Percentiles rank a stretch among this genome's conserved stretches.
Conservation (phyloP, 2,113 vertebrate genomes). For the Muntiacus muntjak region DNA sequence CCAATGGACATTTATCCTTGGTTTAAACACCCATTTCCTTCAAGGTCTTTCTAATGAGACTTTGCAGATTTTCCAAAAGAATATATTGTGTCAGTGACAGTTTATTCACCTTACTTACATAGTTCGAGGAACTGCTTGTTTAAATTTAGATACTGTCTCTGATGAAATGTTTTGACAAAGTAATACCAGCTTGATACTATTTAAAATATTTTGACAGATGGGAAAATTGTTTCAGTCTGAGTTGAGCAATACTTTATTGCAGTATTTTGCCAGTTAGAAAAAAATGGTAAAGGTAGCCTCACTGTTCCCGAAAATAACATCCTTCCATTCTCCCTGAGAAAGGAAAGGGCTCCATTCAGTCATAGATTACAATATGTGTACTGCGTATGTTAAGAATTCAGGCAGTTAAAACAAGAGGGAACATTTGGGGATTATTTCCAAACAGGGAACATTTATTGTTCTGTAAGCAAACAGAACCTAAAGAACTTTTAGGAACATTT, state of each 20-base stretch:
- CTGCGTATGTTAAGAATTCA: conserved; percentile 15
- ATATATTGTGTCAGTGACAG: conserved; percentile 70
- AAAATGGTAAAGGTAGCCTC: conserved; percentile 64
- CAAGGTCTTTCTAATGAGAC: conserved; percentile 50
- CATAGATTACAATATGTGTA: conserved; percentile 53
- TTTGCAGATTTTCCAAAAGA: conserved; percentile 65
- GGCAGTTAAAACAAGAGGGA: conserved; percentile 54
- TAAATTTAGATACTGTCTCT: conserved; percentile 76
- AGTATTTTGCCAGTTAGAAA: conserved; percentile 74
- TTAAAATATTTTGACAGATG: conserved; percentile 84
- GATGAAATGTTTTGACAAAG: conserved; percentile 86
- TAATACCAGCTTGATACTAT: conserved; percentile 79
- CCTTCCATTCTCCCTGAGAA: conserved; percentile 49
- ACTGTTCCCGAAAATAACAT: conserved; percentile 60
- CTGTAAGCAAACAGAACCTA: conserved; percentile 39
- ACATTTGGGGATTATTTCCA: conserved; percentile 58
- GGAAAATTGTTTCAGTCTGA: conserved; percentile 79
- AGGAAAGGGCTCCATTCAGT: conserved; percentile 53
- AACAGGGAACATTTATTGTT: conserved; percentile 59
- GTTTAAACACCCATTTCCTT: conserved; percentile 61
- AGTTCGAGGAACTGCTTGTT: conserved; percentile 75
- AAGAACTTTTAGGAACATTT: conserved; percentile 43
- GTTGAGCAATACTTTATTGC: conserved; percentile 72
- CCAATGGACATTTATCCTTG: background rate
- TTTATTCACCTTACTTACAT: conserved; percentile 74